Conservation (phyloP, 2,888 invertebrate species). For the Harmothoe impar region DNA sequence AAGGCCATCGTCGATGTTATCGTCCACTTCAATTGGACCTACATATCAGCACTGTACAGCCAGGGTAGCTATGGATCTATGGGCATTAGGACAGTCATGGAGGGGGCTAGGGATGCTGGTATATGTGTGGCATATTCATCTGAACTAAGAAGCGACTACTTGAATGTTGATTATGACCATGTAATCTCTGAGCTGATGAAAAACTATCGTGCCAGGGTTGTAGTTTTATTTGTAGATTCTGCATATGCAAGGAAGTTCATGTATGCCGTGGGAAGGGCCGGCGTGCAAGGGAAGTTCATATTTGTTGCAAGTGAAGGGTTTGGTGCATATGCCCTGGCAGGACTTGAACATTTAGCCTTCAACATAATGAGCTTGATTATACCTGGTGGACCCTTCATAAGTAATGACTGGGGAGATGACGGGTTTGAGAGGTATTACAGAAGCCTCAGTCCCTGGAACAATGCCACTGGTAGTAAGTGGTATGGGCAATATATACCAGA, state of each 20-base stretch:
- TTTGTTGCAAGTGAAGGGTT: constrained; percentile 71
- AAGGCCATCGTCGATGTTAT: constrained; percentile 70
- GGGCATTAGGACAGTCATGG: constrained; percentile 64
- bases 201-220: constrained; percentile 66
- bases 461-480: constrained; percentile 13
- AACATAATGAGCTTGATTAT: neutral
- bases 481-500: constrained; percentile 4
- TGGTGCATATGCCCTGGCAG: neutral
- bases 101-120: constrained; percentile 27
- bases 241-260: constrained; percentile 64
- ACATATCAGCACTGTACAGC: constrained; percentile 70
- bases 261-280: constrained; percentile 61
- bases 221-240: constrained; percentile 68
- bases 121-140: constrained; percentile 68
- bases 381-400: neutral
- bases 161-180: constrained; percentile 67
- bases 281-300: constrained; percentile 67
- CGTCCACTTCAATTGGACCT: constrained; percentile 70
- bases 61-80: constrained; percentile 70
- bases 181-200: constrained; percentile 64
- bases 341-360: neutral
- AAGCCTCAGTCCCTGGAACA: neutral
- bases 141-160: constrained; percentile 66
- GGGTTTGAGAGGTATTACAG: neutral
- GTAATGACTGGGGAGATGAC: neutral